Evolutionary conservation across 30 jellyfish, hydroid and myxozoan species (phyloP).

Genomic region (Cassiopea xamachana): DNA sequence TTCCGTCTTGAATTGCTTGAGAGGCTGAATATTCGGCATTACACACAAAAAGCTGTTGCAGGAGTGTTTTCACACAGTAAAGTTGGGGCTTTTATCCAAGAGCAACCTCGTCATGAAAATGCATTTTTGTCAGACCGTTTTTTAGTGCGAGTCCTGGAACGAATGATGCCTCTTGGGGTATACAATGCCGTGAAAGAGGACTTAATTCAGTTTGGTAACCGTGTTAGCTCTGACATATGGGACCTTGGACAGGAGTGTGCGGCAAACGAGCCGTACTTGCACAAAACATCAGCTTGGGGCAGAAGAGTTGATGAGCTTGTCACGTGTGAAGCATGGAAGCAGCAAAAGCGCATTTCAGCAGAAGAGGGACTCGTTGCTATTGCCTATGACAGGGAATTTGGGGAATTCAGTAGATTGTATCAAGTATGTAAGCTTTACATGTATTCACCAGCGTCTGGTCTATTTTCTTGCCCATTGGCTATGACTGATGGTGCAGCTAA

Average conservation of each 20-base stretch:
- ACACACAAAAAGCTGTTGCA: not conserved
- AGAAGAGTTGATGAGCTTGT: conserved; percentile 73
- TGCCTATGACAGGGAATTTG: conserved; percentile 77
- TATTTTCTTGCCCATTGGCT: conserved; percentile 95
- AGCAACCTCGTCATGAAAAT: conserved; percentile 74
- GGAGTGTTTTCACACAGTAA: conserved; percentile 35
- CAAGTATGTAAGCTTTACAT: conserved; percentile 85
- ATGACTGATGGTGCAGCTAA: conserved; percentile 99
- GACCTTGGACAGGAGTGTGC: conserved; percentile 78
- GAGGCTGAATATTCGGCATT: not conserved
- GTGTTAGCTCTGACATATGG: conserved; percentile 75
- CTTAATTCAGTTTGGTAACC: conserved; percentile 70
- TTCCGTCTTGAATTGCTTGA: not conserved
- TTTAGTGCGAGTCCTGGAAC: conserved; percentile 29
- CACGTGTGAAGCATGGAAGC: conserved; percentile 88
- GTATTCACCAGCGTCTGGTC: conserved; percentile 86
- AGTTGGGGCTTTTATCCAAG: conserved; percentile 80
- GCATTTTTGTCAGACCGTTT: conserved; percentile 71
- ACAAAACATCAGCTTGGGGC: conserved; percentile 94
- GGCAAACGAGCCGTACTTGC: conserved; percentile 76
- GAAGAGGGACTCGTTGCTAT: conserved; percentile 86
- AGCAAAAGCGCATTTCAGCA: conserved; percentile 83
- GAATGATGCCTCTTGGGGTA: conserved; percentile 65
- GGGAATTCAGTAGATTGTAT: conserved; percentile 80
- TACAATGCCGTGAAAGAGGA: conserved; percentile 46